Percentiles rank a stretch among this genome's conserved stretches.
Evolutionary conservation across 2,113 vertebrate species (phyloP).

Genomic region (Corythoichthys intestinalis): DNA sequence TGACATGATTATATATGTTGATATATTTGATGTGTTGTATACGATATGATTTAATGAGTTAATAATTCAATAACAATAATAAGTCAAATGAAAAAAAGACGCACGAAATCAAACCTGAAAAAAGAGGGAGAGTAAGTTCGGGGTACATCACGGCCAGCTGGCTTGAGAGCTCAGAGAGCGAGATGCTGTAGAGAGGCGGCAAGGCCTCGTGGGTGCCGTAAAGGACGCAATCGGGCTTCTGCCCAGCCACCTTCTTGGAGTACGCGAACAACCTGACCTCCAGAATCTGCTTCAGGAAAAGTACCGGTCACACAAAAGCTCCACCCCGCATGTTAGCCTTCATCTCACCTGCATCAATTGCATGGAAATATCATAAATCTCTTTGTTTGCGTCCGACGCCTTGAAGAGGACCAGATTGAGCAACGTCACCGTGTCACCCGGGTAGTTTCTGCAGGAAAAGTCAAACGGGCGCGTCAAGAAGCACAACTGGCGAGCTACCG

Average conservation of each 20-base stretch:
- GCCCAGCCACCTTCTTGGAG: constrained; percentile 87
- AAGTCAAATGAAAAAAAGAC: too few relatives aligned
- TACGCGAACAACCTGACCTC: constrained; percentile 89
- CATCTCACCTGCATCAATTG: constrained; percentile 92
- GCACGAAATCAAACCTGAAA: constrained; percentile 78
- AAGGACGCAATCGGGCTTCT: constrained; percentile 84
- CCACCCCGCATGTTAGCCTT: too few relatives aligned
- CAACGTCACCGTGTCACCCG: constrained; percentile 88
- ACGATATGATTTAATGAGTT: too few relatives aligned
- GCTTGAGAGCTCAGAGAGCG: constrained; percentile 83
- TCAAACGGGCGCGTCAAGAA: not conserved
- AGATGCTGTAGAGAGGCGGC: constrained; percentile 91
- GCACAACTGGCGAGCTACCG: not conserved
- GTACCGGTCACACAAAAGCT: not conserved
- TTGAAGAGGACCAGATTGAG: constrained; percentile 96
- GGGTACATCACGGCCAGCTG: constrained; percentile 95
- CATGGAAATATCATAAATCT: constrained; percentile 98
- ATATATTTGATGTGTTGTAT: too few relatives aligned
- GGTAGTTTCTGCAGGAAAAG: constrained; percentile 82
- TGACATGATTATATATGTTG: too few relatives aligned
- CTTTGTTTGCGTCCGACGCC: constrained; percentile 90
- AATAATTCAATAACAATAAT: too few relatives aligned
- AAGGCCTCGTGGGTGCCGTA: constrained; percentile 87
- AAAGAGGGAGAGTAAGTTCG: constrained; percentile 93
- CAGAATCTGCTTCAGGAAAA: constrained; percentile 78